Percentiles rank a stretch among this genome's conserved stretches.
phyloP scores from a whole-genome alignment of 1,140 invertebrate species.

The Nebria ingens region DNA sequence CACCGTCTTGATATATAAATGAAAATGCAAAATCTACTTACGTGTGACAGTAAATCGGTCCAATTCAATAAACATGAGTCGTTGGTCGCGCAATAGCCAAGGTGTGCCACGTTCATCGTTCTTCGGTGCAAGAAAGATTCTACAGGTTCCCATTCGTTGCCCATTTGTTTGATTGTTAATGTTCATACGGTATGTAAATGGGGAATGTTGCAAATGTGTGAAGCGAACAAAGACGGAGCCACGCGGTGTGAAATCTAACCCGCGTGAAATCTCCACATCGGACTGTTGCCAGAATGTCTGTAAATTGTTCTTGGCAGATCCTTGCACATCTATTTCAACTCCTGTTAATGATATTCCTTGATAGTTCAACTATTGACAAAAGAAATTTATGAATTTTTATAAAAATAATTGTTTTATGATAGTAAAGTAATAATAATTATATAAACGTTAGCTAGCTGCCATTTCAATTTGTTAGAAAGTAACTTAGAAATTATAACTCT shows the following conservation, averaged over 20 bases:
- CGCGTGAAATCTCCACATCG: constrained; percentile 47
- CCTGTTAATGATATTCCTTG: not conserved
- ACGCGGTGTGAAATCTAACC: constrained; percentile 45
- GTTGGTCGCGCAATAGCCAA: constrained; percentile 40
- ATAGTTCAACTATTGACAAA: constrained; percentile 19
- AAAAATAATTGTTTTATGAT: constrained; percentile 12
- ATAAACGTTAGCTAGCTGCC: too few relatives aligned
- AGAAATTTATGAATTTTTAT: not conserved
- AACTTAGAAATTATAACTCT: too few relatives aligned
- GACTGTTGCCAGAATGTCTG: constrained; percentile 51
- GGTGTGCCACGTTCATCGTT: constrained; percentile 41
- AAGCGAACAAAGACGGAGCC: constrained; percentile 45
- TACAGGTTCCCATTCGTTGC: constrained; percentile 37
- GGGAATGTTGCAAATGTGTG: constrained; percentile 53
- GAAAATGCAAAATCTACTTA: too few relatives aligned
- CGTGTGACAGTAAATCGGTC: constrained; percentile 43
- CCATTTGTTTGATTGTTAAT: constrained; percentile 31
- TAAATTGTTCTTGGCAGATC: constrained; percentile 31
- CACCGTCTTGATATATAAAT: too few relatives aligned
- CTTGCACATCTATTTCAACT: constrained; percentile 17
- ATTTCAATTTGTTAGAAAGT: too few relatives aligned
- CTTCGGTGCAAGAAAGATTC: constrained; percentile 49
- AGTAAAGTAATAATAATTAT: too few relatives aligned
- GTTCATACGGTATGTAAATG: constrained; percentile 45
- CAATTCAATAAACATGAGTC: constrained; percentile 44